Percentiles rank a stretch among this genome's conserved stretches.
phyloP scores from a whole-genome alignment of 2,797 vertebrate species.

The Thripadectes ignobilis region DNA sequence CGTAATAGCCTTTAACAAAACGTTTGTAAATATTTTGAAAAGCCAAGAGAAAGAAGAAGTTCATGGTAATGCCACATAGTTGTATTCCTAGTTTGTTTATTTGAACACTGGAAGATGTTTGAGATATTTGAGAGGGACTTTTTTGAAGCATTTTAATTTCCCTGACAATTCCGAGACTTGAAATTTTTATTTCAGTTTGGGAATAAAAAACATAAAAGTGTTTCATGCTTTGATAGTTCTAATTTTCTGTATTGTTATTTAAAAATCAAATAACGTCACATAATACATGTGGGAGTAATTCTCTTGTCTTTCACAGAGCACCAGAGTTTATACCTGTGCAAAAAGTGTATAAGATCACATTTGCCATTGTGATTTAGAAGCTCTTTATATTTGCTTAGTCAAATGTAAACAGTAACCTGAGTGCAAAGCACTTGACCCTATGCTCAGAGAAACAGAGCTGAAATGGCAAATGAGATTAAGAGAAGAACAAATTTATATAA shows the following conservation, averaged over 20 bases:
- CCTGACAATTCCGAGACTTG: background rate
- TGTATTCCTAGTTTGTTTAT: background rate
- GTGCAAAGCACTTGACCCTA: slow-evolving; percentile 6
- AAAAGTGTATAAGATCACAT: background rate
- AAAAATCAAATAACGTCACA: background rate
- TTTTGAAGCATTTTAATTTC: background rate
- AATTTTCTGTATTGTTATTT: background rate
- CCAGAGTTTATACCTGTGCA: background rate
- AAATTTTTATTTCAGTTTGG: background rate
- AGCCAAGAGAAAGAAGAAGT: background rate
- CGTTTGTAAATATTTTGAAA: background rate
- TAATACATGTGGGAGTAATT: background rate
- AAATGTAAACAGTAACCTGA: slow-evolving; percentile 40
- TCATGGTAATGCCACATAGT: background rate
- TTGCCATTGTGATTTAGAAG: slow-evolving; percentile 9
- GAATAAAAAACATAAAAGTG: background rate
- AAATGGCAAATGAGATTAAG: slow-evolving; percentile 32
- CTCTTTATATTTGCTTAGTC: slow-evolving; percentile 22
- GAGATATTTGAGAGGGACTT: background rate
- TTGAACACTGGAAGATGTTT: background rate
- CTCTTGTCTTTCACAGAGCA: background rate
- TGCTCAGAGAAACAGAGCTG: background rate
- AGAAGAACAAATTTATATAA: slow-evolving; percentile 22
- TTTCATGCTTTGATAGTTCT: background rate
- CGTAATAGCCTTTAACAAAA: background rate